These are phyloP conservation scores for Crenuchus spilurus DNA, from an alignment of 2,797 vertebrate genomes.

Conservation along the genomic window DNA sequence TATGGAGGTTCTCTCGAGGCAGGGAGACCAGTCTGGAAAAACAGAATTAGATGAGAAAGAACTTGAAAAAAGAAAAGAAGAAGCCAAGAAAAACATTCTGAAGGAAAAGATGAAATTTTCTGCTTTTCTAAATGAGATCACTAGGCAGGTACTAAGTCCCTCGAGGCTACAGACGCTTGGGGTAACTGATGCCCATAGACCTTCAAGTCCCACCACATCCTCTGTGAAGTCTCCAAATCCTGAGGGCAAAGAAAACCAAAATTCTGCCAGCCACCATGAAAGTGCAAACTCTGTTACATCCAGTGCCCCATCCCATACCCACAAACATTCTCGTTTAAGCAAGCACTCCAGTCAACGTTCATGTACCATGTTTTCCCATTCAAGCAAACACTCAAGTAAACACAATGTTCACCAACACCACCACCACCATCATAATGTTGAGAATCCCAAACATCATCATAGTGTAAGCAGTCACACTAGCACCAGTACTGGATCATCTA, in stretches of 20 bases:
- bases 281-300: conserved; percentile 69
- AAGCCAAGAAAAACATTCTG: conserved; percentile 67
- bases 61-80: conserved; percentile 62
- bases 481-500: conserved; percentile 31
- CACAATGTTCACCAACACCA: conserved; percentile 50
- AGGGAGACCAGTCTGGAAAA: conserved; percentile 46
- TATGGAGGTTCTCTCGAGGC: conserved; percentile 75
- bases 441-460: conserved; percentile 40
- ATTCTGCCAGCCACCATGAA: conserved; percentile 47
- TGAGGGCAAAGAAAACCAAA: conserved; percentile 54
- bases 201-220: conserved; percentile 57
- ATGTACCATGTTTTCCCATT: conserved; percentile 54
- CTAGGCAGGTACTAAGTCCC: conserved; percentile 83
- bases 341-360: conserved; percentile 49
- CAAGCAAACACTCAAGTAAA: conserved; percentile 44
- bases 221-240: conserved; percentile 49
- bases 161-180: conserved; percentile 82
- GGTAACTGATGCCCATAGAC: conserved; percentile 70
- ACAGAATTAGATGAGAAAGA: conserved; percentile 59
- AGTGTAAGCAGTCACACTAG: conserved; percentile 36
- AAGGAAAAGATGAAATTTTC: conserved; percentile 84
- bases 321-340: conserved; percentile 44
- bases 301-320: conserved; percentile 56
- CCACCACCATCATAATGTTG: conserved; percentile 36
- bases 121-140: conserved; percentile 86